A percentile compares a stretch with the other conserved stretches of the same genome.
Evolutionary conservation across 2,113 vertebrate species (phyloP).

Genomic region (Heptranchias perlo): DNA sequence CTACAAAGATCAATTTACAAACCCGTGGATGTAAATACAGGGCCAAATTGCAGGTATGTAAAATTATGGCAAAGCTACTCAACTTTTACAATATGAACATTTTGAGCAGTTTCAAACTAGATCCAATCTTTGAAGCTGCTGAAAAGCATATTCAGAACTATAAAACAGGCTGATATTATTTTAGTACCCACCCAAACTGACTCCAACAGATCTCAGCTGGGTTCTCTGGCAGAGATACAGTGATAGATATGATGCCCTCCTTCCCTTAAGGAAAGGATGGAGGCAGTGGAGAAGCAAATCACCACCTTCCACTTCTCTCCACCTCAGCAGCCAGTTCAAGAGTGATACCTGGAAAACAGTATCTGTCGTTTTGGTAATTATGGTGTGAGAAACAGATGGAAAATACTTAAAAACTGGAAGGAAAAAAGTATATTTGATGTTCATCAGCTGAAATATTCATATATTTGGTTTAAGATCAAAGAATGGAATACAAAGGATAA

Average conservation of each 20-base stretch:
- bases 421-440: not conserved
- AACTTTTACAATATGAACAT: too few relatives aligned
- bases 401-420: not conserved
- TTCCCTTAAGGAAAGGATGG: not conserved
- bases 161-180: not conserved
- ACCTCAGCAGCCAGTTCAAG: not conserved
- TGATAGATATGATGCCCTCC: not conserved
- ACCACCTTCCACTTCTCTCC: not conserved
- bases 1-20: not conserved
- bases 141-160: not conserved
- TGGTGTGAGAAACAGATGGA: not conserved
- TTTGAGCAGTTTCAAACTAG: too few relatives aligned
- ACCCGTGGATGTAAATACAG: not conserved
- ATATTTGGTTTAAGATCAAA: not conserved
- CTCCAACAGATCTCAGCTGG: not conserved
- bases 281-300: not conserved
- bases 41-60: too few relatives aligned
- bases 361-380: not conserved
- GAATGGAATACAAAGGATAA: not conserved
- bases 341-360: not conserved
- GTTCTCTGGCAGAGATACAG: not conserved
- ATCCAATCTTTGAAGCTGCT: not conserved
- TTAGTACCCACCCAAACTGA: not conserved
- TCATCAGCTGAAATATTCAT: not conserved
- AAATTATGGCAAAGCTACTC: too few relatives aligned